Percentiles rank a stretch among this genome's conserved stretches.
Conservation (phyloP, 2,797 vertebrate species). For the Hyperoplus lanceolatus region DNA sequence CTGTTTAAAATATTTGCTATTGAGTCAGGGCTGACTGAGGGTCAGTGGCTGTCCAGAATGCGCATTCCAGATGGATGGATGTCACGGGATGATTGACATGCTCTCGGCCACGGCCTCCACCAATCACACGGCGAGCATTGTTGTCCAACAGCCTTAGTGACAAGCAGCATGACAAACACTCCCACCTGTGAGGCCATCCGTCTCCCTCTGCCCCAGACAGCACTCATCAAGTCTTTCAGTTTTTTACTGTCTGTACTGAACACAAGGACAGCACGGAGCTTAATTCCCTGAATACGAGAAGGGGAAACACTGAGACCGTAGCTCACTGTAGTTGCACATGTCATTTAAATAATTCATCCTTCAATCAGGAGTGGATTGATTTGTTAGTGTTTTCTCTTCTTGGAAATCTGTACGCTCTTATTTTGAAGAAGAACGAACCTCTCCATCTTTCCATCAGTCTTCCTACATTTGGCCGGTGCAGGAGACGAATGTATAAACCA, state of each 20-base stretch:
- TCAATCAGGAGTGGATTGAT: constrained; percentile 8
- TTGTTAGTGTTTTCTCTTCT: neutral
- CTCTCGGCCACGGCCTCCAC: constrained; percentile 54
- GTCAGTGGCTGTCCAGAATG: constrained; percentile 66
- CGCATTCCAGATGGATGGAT: constrained; percentile 77
- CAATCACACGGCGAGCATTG: constrained; percentile 71
- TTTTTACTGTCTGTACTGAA: constrained; percentile 14
- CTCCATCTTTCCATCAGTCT: neutral
- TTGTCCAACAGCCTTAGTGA: constrained; percentile 67
- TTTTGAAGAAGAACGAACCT: constrained; percentile 4
- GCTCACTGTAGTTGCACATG: constrained; percentile 13
- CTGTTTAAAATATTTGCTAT: constrained; percentile 72
- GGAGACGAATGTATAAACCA: neutral
- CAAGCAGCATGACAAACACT: constrained; percentile 70
- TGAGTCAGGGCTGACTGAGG: constrained; percentile 53
- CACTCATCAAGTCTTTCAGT: constrained; percentile 15
- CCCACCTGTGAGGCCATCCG: constrained; percentile 77
- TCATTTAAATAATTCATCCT: neutral
- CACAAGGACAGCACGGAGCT: constrained; percentile 34
- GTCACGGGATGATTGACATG: constrained; percentile 68
- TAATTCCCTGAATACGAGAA: neutral
- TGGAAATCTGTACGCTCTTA: neutral
- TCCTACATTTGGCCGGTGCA: neutral
- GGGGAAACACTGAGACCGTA: neutral
- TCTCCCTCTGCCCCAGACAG: constrained; percentile 36